These are phyloP conservation scores for Oxyteleia sp. DNA, from an alignment of 2,888 invertebrate genomes.

Conservation along the genomic window DNA sequence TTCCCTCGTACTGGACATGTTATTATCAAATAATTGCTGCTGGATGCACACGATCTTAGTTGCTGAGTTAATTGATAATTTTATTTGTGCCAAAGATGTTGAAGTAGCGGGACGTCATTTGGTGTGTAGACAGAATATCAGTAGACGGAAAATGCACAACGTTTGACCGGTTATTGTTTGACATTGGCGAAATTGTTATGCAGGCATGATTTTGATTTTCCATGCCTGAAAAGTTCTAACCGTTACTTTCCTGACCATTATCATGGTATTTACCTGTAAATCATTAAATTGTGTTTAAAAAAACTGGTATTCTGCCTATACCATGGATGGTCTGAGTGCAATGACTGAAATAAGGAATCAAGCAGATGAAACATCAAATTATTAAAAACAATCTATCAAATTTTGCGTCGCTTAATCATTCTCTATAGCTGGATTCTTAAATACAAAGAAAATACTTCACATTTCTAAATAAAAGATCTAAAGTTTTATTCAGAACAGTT, in stretches of 20 bases:
- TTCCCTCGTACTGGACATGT: slow-evolving; percentile 11
- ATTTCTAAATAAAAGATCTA: no score
- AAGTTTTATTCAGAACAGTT: no score
- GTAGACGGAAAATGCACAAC: not conserved
- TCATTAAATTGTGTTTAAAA: not conserved
- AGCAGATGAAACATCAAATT: not conserved
- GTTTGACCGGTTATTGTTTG: not conserved
- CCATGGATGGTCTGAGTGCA: not conserved
- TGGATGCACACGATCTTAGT: slow-evolving; percentile 60
- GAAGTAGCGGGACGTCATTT: slow-evolving; percentile 35
- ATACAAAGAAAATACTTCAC: no score
- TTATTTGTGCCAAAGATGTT: slow-evolving; percentile 72
- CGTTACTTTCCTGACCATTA: not conserved
- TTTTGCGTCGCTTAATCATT: no score
- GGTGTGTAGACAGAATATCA: slow-evolving; percentile 2
- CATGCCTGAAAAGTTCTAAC: not conserved
- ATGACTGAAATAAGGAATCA: not conserved
- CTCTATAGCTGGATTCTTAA: no score
- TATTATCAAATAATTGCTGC: slow-evolving; percentile 30
- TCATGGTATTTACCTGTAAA: not conserved
- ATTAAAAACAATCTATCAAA: no score
- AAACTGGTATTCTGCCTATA: not conserved
- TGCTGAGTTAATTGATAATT: slow-evolving; percentile 55
- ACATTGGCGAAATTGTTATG: not conserved
- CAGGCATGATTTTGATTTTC: not conserved